A percentile compares a stretch with the other conserved stretches of the same genome.
phyloP scores from a whole-genome alignment of 2,113 vertebrate species.

The Zeus faber region DNA sequence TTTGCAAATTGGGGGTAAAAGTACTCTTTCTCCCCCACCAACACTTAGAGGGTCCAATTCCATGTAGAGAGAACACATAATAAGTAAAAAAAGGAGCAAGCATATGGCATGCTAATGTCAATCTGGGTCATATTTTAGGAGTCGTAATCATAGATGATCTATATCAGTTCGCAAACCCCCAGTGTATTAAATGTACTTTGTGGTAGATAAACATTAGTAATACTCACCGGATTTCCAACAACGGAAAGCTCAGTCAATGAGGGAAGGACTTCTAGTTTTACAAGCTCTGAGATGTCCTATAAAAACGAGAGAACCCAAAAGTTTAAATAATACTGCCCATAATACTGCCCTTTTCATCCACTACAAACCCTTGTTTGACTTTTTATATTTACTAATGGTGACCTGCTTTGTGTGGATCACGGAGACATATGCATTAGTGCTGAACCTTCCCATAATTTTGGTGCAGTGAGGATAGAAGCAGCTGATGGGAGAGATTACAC shows the following conservation, averaged over 20 bases:
- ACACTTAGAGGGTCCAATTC: conserved; percentile 7
- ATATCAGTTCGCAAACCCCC: conserved; percentile 4
- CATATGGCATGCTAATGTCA: neutral
- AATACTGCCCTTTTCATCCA: neutral
- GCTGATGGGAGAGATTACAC: conserved; percentile 64
- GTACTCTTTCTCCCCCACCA: conserved; percentile 1
- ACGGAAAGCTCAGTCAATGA: conserved; percentile 82
- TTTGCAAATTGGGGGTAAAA: conserved; percentile 22
- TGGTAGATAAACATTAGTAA: conserved; percentile 7
- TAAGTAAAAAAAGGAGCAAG: neutral
- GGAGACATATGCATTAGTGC: conserved; percentile 34
- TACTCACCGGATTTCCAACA: conserved; percentile 83
- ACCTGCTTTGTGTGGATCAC: conserved; percentile 30
- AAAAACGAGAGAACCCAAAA: conserved; percentile 17
- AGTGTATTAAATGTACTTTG: neutral
- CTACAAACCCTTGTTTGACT: conserved; percentile 3
- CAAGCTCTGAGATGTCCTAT: conserved; percentile 80
- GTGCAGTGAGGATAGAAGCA: conserved; percentile 39
- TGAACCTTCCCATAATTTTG: conserved; percentile 45
- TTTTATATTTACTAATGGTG: neutral
- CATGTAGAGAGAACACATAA: neutral
- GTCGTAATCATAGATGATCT: neutral
- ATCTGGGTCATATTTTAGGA: neutral
- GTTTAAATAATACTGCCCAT: conserved; percentile 8
- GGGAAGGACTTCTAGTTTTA: conserved; percentile 80